Conservation (phyloP, 2,888 invertebrate genomes). For the Aphidoletes aphidimyza region DNA sequence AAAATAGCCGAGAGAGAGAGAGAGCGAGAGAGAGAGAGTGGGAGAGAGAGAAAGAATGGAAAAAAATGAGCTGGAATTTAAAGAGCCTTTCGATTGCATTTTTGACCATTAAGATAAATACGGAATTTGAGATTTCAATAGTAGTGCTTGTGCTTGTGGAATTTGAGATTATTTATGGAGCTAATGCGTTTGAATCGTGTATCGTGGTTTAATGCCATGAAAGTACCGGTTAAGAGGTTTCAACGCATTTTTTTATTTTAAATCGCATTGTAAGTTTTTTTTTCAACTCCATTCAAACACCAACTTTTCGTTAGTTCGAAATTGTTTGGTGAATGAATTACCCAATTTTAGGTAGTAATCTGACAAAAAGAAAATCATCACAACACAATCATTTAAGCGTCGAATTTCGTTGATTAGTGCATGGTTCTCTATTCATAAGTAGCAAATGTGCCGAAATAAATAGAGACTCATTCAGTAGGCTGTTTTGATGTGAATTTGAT, state of each 20-base stretch:
- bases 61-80: too few relatives aligned
- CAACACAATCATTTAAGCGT: neutral
- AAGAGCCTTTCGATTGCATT: too few relatives aligned
- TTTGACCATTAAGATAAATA: slow-evolving; percentile 13
- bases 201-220: too few relatives aligned
- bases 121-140: too few relatives aligned
- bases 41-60: too few relatives aligned
- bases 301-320: neutral
- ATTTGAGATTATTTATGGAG: too few relatives aligned
- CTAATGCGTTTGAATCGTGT: neutral
- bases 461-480: neutral
- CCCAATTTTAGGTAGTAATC: neutral
- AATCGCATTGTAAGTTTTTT: neutral
- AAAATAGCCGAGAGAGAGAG: neutral
- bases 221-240: neutral
- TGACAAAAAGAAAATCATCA: too few relatives aligned
- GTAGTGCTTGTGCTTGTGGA: too few relatives aligned
- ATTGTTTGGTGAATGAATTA: slow-evolving; percentile 2
- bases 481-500: neutral
- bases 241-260: neutral
- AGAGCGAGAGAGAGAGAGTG: too few relatives aligned
- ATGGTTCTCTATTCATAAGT: neutral
- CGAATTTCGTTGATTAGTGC: neutral
- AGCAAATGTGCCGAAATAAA: neutral
- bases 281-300: neutral